A percentile compares a stretch with the other conserved stretches of the same genome.
Evolutionary conservation across 2,888 invertebrate genomes (phyloP).

Genomic region (Drosophila mulleri): DNA sequence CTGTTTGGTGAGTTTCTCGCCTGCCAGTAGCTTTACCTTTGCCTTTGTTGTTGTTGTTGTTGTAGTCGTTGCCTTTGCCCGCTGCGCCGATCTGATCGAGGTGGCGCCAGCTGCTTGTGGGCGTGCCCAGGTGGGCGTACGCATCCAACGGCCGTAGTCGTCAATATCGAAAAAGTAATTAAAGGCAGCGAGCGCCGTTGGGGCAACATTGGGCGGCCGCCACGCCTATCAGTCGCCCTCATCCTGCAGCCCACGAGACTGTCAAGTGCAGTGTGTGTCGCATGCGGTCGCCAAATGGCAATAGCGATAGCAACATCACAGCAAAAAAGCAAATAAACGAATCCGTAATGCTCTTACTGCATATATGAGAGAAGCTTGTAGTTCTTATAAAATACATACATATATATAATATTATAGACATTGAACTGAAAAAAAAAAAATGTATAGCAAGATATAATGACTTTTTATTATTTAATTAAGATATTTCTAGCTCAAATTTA

Average conservation of each 20-base stretch:
- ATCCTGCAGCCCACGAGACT: constrained; percentile 33
- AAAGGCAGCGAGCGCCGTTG: constrained; percentile 60
- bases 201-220: constrained; percentile 30
- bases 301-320: constrained; percentile 34
- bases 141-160: constrained; percentile 38
- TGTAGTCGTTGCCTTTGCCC: background rate
- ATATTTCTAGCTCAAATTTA: too few species aligned
- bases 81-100: constrained; percentile 54
- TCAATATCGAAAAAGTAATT: constrained; percentile 75
- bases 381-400: background rate
- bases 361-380: background rate
- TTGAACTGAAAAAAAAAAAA: too few species aligned
- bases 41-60: background rate
- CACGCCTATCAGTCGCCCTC: constrained; percentile 47
- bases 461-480: too few species aligned
- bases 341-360: constrained; percentile 29
- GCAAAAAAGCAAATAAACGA: background rate
- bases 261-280: constrained; percentile 76
- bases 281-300: constrained; percentile 70
- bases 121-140: constrained; percentile 69
- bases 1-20: constrained; percentile 45
- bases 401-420: too few species aligned
- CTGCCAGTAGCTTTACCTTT: background rate
- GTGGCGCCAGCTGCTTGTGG: constrained; percentile 43
- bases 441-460: too few species aligned